A percentile compares a stretch with the other conserved stretches of the same genome.
Conservation (phyloP, 2,113 vertebrate species). For the Rhinopomastus cyanomelas region DNA sequence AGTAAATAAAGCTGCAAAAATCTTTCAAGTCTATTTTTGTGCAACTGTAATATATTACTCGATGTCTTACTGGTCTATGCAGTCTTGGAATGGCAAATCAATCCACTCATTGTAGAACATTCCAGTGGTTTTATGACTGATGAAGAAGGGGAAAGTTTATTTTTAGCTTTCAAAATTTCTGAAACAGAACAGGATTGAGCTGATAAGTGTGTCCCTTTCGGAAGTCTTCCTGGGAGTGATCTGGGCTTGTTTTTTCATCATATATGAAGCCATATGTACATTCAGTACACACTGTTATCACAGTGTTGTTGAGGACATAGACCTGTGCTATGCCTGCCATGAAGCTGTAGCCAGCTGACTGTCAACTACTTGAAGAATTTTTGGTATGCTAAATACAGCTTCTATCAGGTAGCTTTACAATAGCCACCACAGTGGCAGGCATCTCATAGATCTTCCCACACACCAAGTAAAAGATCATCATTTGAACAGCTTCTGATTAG, state of each 20-base stretch:
- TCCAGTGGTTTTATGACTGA: neutral
- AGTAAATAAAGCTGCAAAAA: slow-evolving; percentile 73
- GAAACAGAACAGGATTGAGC: neutral
- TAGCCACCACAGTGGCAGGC: too few species aligned
- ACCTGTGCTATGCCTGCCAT: neutral
- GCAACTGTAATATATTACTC: slow-evolving; percentile 24
- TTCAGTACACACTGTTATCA: neutral
- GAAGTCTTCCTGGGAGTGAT: neutral
- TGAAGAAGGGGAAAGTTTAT: neutral
- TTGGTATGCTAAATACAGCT: neutral
- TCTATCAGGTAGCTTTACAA: neutral
- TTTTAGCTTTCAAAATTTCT: neutral
- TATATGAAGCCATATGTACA: neutral
- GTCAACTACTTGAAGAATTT: neutral
- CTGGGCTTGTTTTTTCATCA: neutral
- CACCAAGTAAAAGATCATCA: neutral
- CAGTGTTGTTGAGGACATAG: neutral
- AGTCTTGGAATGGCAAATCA: neutral
- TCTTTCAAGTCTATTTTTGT: slow-evolving; percentile 35
- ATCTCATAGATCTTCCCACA: neutral
- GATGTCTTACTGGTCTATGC: neutral
- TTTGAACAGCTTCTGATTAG: neutral
- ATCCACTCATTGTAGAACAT: neutral
- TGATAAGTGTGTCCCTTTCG: neutral
- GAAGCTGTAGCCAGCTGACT: neutral